Percentiles rank a stretch among this genome's conserved stretches.
Conservation (phyloP, 2,888 invertebrate species). For the Teleiodes luculella region DNA sequence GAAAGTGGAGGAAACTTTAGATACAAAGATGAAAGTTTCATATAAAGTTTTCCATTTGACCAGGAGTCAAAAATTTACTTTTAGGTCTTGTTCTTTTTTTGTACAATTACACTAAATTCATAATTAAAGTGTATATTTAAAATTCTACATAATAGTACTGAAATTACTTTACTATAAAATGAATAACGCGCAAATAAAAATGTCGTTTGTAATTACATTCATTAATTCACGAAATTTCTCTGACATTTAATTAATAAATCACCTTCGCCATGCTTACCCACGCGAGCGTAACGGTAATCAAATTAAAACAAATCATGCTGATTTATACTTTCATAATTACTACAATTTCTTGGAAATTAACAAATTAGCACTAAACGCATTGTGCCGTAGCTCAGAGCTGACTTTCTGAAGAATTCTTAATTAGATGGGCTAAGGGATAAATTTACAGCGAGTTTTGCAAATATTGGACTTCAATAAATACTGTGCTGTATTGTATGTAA, state of each 20-base stretch:
- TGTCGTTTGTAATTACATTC: background rate
- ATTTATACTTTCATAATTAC: background rate
- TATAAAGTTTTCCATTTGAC: too few relatives aligned
- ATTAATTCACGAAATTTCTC: background rate
- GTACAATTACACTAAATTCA: too few relatives aligned
- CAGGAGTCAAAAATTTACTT: too few relatives aligned
- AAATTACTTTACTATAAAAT: too few relatives aligned
- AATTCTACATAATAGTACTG: too few relatives aligned
- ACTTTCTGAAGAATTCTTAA: background rate
- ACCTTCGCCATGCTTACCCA: background rate
- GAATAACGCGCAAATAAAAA: too few relatives aligned
- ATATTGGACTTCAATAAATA: background rate
- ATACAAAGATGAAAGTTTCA: too few relatives aligned
- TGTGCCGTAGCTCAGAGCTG: background rate
- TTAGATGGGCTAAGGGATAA: background rate
- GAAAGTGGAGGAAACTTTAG: too few relatives aligned
- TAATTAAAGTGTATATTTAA: too few relatives aligned
- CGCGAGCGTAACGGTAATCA: background rate
- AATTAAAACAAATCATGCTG: background rate
- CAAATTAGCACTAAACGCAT: background rate
- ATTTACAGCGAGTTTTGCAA: background rate
- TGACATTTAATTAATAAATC: background rate
- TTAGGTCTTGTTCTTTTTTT: too few relatives aligned
- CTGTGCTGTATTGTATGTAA: too few relatives aligned
- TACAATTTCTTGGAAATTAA: background rate